phyloP scores from a whole-genome alignment of 2,888 invertebrate species.

The Diplolepis rosae region DNA sequence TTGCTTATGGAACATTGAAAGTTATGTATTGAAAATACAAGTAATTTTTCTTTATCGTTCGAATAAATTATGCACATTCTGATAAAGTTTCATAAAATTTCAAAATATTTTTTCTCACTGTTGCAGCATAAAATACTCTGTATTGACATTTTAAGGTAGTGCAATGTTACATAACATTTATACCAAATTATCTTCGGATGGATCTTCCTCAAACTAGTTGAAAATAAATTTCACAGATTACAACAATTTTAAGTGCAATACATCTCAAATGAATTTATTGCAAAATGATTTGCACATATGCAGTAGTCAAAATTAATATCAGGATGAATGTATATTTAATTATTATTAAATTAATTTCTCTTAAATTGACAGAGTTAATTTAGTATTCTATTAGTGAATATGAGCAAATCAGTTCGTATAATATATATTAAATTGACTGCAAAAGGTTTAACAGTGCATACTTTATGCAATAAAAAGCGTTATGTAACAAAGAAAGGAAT shows the following conservation, averaged over 20 bases:
- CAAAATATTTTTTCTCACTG: slow-evolving; percentile 23
- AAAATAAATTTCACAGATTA: slow-evolving; percentile 21
- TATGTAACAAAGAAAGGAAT: slow-evolving; percentile 10
- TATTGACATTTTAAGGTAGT: slow-evolving; percentile 36
- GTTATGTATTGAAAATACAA: not conserved
- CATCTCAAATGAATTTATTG: slow-evolving; percentile 22
- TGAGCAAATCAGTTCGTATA: slow-evolving; percentile 26
- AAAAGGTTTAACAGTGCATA: slow-evolving; percentile 15
- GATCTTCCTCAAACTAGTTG: slow-evolving; percentile 30
- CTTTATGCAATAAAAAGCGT: slow-evolving; percentile 16
- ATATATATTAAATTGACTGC: slow-evolving; percentile 27
- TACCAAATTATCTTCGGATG: not conserved
- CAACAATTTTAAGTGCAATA: not conserved
- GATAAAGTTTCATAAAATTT: not conserved
- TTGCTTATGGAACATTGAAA: slow-evolving; percentile 56
- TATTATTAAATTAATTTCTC: not conserved
- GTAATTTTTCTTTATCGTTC: not conserved
- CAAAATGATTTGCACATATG: slow-evolving; percentile 16
- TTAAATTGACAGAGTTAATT: slow-evolving; percentile 8
- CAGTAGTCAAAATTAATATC: slow-evolving; percentile 4
- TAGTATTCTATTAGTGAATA: slow-evolving; percentile 16
- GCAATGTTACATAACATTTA: slow-evolving; percentile 14
- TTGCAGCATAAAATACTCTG: slow-evolving; percentile 44
- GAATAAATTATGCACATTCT: not conserved
- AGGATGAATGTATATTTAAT: not conserved